These are phyloP conservation scores for Ranitomeya variabilis DNA, from an alignment of 2,113 vertebrate species.

Conservation along the genomic window DNA sequence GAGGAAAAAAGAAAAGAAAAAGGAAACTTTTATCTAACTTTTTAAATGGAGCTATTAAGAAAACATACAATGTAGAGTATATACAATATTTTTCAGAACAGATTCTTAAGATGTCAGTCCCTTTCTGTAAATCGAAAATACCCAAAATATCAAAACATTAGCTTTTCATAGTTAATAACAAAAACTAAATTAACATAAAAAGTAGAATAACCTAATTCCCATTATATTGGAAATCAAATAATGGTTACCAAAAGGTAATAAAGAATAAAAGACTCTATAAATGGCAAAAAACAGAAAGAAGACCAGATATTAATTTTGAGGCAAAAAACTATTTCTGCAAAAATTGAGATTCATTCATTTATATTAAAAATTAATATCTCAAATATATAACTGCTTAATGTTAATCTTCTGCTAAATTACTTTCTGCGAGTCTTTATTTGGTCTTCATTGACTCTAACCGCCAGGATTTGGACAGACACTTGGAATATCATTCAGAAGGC, in stretches of 20 bases:
- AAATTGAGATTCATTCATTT: not conserved
- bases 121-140: not conserved
- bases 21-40: not conserved
- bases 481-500: not conserved
- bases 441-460: not conserved
- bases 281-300: not conserved
- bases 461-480: conserved; percentile 34
- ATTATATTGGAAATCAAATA: not conserved
- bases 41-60: no score
- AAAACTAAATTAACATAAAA: not conserved
- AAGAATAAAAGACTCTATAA: not conserved
- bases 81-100: not conserved
- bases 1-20: not conserved
- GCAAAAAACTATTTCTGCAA: not conserved
- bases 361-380: conserved; percentile 51
- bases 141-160: not conserved
- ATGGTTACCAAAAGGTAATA: not conserved
- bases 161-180: no score
- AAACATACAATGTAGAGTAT: not conserved
- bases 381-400: conserved; percentile 50
- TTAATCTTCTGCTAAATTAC: conserved; percentile 55
- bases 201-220: not conserved
- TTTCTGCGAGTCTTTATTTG: conserved; percentile 35
- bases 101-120: not conserved
- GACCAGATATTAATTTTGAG: not conserved